phyloP scores from a whole-genome alignment of 2,797 vertebrate genomes.

The Potorous gilbertii region DNA sequence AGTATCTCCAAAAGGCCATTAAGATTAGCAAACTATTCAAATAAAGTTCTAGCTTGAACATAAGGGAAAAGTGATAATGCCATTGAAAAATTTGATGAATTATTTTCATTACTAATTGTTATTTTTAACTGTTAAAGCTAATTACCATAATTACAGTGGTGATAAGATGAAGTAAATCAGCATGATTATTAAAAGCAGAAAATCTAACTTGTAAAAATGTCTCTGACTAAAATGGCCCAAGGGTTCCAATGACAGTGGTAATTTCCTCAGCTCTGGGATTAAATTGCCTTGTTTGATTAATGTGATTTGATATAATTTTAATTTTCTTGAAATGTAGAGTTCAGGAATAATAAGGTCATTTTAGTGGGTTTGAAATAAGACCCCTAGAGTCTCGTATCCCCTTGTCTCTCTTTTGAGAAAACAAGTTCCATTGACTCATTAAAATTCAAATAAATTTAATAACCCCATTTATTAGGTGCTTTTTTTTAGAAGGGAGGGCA shows the following conservation, averaged over 20 bases:
- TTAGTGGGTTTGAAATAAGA: not conserved
- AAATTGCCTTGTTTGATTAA: not conserved
- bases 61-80: not conserved
- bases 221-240: conserved; percentile 25
- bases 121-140: not conserved
- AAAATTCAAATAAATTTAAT: conserved; percentile 1
- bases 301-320: conserved; percentile 18
- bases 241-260: not conserved
- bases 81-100: not conserved
- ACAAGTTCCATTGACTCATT: not conserved
- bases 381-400: not conserved
- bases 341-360: conserved; percentile 1
- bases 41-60: not conserved
- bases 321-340: conserved; percentile 29
- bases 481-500: not conserved
- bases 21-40: not conserved
- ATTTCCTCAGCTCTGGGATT: not conserved
- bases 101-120: not conserved
- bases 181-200: not conserved
- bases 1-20: not conserved
- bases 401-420: not conserved
- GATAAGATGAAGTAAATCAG: conserved; percentile 24
- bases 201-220: conserved; percentile 32
- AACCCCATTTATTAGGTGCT: not conserved
- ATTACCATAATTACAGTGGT: conserved; percentile 16